Evolutionary conservation across 2,797 vertebrate species (phyloP).

Genomic region (Crenuchus spilurus): DNA sequence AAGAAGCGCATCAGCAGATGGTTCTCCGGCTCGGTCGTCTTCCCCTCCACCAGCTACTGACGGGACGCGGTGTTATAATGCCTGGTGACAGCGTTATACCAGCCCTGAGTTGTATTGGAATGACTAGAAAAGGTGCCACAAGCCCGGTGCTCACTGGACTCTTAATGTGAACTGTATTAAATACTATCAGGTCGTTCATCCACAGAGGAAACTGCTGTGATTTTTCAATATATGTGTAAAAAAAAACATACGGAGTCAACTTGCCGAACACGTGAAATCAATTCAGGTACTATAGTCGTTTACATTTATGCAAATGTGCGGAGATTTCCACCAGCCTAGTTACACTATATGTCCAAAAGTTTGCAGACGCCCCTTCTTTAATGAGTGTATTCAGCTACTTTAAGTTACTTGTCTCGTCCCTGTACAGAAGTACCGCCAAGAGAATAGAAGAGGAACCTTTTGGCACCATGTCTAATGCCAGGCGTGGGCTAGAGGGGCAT

Average conservation of each 20-base stretch:
- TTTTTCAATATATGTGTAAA: slow-evolving; percentile 54
- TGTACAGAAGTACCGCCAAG: too few species aligned
- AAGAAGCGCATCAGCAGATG: slow-evolving; percentile 75
- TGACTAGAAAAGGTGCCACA: slow-evolving; percentile 75
- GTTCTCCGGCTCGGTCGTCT: slow-evolving; percentile 75
- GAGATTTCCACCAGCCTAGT: slow-evolving; percentile 77
- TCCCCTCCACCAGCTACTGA: slow-evolving; percentile 79
- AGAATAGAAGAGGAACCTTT: too few species aligned
- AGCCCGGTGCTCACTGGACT: slow-evolving; percentile 69
- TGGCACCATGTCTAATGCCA: too few species aligned
- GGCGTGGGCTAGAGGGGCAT: too few species aligned
- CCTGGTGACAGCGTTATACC: not conserved
- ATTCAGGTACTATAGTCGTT: slow-evolving; percentile 77
- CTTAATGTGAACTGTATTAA: slow-evolving; percentile 68
- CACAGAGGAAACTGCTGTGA: slow-evolving; percentile 82
- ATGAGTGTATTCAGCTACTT: too few species aligned
- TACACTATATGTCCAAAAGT: too few species aligned
- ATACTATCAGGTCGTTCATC: slow-evolving; percentile 75
- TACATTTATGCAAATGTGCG: slow-evolving; percentile 82
- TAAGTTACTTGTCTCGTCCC: too few species aligned
- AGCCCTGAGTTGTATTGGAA: slow-evolving; percentile 66
- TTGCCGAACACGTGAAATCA: slow-evolving; percentile 77
- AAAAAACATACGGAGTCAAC: slow-evolving; percentile 60
- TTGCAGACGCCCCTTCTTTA: too few species aligned
- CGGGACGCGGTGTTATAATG: not conserved